These are phyloP conservation scores for Noctilio leporinus DNA, from an alignment of 2,113 vertebrate genomes.

Conservation along the genomic window DNA sequence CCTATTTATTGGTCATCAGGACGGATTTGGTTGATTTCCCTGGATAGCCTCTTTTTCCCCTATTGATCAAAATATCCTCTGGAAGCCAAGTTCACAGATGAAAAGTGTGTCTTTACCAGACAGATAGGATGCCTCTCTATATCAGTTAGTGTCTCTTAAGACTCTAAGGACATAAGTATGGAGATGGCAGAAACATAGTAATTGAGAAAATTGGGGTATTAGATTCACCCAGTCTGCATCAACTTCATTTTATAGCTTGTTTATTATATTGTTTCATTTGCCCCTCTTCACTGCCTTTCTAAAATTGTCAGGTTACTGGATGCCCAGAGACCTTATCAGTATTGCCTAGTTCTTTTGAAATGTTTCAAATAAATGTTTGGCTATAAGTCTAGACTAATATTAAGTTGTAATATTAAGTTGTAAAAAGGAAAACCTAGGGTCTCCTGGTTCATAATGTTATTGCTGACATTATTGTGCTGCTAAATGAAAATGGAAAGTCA, in stretches of 20 bases:
- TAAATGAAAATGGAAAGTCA: neutral
- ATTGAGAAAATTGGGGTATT: neutral
- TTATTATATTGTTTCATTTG: neutral
- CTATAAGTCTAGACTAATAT: neutral
- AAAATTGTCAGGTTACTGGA: neutral
- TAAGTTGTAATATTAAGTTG: neutral
- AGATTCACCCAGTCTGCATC: neutral
- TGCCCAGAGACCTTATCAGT: neutral
- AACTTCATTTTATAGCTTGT: too few species aligned
- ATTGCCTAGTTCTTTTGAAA: neutral
- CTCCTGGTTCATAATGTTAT: neutral
- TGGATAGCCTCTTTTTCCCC: neutral
- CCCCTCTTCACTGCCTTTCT: neutral
- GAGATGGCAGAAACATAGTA: neutral
- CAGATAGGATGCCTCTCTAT: neutral
- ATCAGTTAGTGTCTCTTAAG: neutral
- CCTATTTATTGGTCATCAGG: neutral
- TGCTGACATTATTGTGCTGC: neutral
- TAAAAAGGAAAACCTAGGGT: neutral
- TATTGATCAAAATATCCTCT: neutral
- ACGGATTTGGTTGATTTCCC: neutral
- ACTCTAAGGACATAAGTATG: neutral
- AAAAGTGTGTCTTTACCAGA: neutral
- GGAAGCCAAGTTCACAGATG: neutral
- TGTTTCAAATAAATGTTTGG: neutral